Evolutionary conservation across 2,797 vertebrate species (phyloP), one percentile per base, ranked within the genome.

Genomic region (Peromyscus aztecus): DNA sequence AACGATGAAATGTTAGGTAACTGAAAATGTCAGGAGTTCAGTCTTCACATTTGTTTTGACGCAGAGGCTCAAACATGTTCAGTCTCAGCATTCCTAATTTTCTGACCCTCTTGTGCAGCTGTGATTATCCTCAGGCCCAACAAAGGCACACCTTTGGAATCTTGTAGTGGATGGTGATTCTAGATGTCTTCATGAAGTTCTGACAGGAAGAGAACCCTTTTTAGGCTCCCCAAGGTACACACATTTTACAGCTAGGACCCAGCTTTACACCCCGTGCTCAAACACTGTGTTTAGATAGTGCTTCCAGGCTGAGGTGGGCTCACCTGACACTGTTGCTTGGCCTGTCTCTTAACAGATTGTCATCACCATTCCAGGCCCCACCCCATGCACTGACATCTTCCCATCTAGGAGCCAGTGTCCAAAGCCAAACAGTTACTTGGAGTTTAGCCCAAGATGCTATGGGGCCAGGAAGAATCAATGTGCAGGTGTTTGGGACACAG

Each of bases 181-280:
- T 49, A 84, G 37, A 76, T 49, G 52, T 77, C 61, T n/a, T 81
- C 43, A 84, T 43, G 55, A 21, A 49, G 37, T 92, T 78, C 77
- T 55, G 34, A 86, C 78, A 49, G 57, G 16, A 94, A 29, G 24
- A 91, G 59, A 83, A 55, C 19, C 49, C 55, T 69, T 91, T 34
- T 6, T 0, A 61, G 55, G 37, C 49, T 76, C 17, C 61, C 78
- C 31, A 55, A 4, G 9, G 10, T 31, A 10, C 55, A 63, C 59
- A 92, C 24, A 12, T 97, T 34, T 86, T 80, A 61, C 59, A 81
- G 24, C 24, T 71, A 86, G 81, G 46, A 88, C 40, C 63, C 90
- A 75, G 90, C 59, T 27, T 87, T 93, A 80, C 43, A 65, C 69
- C 10, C 59, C 43, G 71, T 75, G 67, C 21, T 67, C 52, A 80